A percentile compares a stretch with the other conserved stretches of the same genome.
Evolutionary conservation across 2,888 invertebrate genomes (phyloP).

Genomic region (Thereva nobilitata): DNA sequence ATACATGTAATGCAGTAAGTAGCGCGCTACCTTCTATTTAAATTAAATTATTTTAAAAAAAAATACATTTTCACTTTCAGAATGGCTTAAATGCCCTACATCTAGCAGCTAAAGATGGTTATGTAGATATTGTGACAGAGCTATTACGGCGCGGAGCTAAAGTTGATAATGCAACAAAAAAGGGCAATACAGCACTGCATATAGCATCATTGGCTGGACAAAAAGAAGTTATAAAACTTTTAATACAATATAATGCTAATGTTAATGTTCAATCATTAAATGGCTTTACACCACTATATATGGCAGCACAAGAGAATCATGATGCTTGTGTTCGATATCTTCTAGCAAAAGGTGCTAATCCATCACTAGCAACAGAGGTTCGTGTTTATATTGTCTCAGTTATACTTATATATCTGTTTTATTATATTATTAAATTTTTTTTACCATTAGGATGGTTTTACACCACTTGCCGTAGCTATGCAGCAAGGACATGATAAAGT

Average conservation of each 20-base stretch:
- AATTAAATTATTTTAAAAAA: conserved; percentile 3
- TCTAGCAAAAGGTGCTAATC: conserved; percentile 91
- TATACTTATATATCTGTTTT: background rate
- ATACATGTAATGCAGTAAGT: conserved; percentile 96
- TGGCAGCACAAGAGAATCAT: conserved; percentile 98
- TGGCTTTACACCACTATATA: conserved; percentile 97
- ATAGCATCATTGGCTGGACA: conserved; percentile 98
- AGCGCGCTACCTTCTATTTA: background rate
- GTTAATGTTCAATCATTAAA: conserved; percentile 96
- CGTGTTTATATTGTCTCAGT: conserved; percentile 34
- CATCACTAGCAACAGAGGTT: conserved; percentile 94
- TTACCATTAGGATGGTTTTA: conserved; percentile 86
- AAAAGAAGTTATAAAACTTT: conserved; percentile 86
- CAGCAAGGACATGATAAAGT: conserved; percentile 98
- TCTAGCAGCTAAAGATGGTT: conserved; percentile 97
- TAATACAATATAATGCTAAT: conserved; percentile 89
- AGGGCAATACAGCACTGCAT: conserved; percentile 95
- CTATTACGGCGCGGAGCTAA: conserved; percentile 86
- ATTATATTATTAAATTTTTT: conserved; percentile 10
- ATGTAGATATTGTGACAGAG: conserved; percentile 89
- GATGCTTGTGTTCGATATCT: conserved; percentile 90
- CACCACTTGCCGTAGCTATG: conserved; percentile 98
- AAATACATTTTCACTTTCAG: conserved; percentile 61
- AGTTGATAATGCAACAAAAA: conserved; percentile 96
- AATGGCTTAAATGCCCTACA: conserved; percentile 97